Evolutionary conservation across 2,888 invertebrate species (phyloP).

Genomic region (Baronia brevicornis): DNA sequence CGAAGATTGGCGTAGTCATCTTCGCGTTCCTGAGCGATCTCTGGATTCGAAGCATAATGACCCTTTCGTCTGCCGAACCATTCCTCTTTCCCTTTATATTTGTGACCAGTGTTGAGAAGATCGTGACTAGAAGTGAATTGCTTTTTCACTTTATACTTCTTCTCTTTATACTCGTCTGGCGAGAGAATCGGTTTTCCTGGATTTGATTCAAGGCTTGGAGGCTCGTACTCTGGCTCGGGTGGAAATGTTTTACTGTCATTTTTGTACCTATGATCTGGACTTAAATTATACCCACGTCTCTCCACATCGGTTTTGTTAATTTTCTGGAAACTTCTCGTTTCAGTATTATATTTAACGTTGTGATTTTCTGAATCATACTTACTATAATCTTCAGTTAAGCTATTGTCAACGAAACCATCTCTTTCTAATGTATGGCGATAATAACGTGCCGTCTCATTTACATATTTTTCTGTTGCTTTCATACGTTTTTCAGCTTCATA

Average conservation of each 20-base stretch:
- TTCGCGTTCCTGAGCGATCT: conserved; percentile 72
- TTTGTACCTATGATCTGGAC: conserved; percentile 40
- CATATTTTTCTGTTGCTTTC: conserved; percentile 72
- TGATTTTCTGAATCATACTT: conserved; percentile 67
- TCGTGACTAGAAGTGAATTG: conserved; percentile 69
- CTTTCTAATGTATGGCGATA: conserved; percentile 73
- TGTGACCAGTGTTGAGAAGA: conserved; percentile 55
- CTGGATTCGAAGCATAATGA: conserved; percentile 78
- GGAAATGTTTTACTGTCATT: conserved; percentile 55
- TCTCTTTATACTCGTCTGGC: conserved; percentile 75
- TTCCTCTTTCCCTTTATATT: conserved; percentile 61
- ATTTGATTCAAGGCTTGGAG: conserved; percentile 79
- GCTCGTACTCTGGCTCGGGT: conserved; percentile 76
- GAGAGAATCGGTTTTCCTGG: conserved; percentile 74
- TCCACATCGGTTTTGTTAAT: conserved; percentile 52
- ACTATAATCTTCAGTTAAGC: conserved; percentile 63
- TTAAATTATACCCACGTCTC: conserved; percentile 49
- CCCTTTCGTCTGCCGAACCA: conserved; percentile 65
- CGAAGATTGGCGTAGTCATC: conserved; percentile 65
- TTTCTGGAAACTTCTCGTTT: conserved; percentile 52
- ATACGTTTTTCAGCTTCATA: conserved; percentile 64
- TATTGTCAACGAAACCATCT: conserved; percentile 73
- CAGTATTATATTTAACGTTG: conserved; percentile 61
- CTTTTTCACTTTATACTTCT: conserved; percentile 65
- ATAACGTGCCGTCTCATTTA: conserved; percentile 74